Conservation (phyloP, 2,888 invertebrate species). For the Aphrophora alni region DNA sequence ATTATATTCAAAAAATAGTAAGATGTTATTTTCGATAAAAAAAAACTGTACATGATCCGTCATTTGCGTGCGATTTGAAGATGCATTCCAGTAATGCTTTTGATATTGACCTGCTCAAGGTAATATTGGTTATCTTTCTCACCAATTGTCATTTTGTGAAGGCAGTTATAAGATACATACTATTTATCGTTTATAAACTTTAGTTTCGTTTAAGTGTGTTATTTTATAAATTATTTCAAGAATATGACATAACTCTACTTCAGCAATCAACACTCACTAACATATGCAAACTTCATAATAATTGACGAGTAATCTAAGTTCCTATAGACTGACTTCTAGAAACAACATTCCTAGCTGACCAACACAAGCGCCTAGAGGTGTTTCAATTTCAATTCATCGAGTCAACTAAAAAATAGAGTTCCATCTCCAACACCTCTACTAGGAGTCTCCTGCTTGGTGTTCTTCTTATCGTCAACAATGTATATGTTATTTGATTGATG, state of each 20-base stretch:
- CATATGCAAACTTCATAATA: neutral
- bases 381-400: neutral
- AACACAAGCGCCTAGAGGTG: neutral
- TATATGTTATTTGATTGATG: slow-evolving; percentile 1
- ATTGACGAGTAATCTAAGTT: neutral
- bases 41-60: too few relatives aligned
- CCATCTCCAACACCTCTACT: neutral
- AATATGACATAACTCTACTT: neutral
- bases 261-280: neutral
- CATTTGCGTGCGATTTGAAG: too few relatives aligned
- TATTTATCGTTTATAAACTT: too few relatives aligned
- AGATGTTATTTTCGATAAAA: too few relatives aligned
- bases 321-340: neutral
- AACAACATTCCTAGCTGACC: slow-evolving; percentile 6
- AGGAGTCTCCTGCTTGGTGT: neutral
- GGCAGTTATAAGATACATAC: too few relatives aligned
- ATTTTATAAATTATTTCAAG: too few relatives aligned
- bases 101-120: too few relatives aligned
- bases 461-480: neutral
- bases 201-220: too few relatives aligned
- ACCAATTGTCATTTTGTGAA: too few relatives aligned
- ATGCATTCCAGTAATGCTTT: too few relatives aligned
- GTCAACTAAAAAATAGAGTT: neutral
- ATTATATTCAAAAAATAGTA: too few relatives aligned
- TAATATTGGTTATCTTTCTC: too few relatives aligned